phyloP scores from a whole-genome alignment of 2,797 vertebrate species.

The Pitangus sulphuratus region DNA sequence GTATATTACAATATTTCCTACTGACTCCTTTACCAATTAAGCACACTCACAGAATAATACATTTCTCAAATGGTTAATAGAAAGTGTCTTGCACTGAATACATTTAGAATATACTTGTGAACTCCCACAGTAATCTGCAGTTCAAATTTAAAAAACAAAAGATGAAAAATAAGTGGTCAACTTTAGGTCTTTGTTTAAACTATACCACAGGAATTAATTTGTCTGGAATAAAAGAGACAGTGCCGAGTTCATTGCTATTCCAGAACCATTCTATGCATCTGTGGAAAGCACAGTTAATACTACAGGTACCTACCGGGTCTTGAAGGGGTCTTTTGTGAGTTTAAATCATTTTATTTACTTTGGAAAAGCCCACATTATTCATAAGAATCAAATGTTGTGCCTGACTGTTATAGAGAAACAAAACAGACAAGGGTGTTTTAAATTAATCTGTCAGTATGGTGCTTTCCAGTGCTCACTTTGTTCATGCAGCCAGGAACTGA shows the following conservation, averaged over 20 bases:
- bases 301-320: background rate
- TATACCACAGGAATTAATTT: conserved; percentile 39
- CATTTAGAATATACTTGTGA: background rate
- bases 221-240: background rate
- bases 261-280: background rate
- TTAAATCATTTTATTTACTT: conserved; percentile 39
- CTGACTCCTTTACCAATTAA: conserved; percentile 52
- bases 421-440: conserved; percentile 45
- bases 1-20: conserved; percentile 30
- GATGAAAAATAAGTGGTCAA: background rate
- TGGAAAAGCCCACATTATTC: conserved; percentile 42
- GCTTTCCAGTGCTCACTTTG: conserved; percentile 24
- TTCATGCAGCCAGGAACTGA: conserved; percentile 43
- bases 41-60: background rate
- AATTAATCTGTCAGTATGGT: conserved; percentile 53
- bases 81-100: background rate
- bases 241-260: conserved; percentile 40
- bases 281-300: conserved; percentile 30
- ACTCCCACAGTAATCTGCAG: background rate
- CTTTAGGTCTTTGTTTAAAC: conserved; percentile 20
- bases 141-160: background rate
- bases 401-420: conserved; percentile 20
- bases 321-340: conserved; percentile 5
- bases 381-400: conserved; percentile 28
- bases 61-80: conserved; percentile 43